Evolutionary conservation across 2,113 vertebrate species (phyloP).

Genomic region (Trichomycterus rosablanca): DNA sequence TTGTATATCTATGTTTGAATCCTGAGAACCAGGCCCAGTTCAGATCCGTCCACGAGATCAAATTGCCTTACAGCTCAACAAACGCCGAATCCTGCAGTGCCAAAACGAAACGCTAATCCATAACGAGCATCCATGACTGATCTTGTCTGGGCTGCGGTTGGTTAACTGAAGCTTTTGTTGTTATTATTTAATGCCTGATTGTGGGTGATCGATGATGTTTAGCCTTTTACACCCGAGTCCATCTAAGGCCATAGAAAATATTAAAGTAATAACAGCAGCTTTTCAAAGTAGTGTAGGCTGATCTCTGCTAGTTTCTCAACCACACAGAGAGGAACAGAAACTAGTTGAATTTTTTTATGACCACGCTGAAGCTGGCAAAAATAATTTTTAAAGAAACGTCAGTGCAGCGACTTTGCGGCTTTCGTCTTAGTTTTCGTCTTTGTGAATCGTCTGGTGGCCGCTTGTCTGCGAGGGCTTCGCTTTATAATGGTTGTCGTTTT

Average conservation of each 20-base stretch:
- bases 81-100: background rate
- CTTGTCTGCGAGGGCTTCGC: conserved; percentile 11
- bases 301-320: no score
- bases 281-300: no score
- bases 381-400: no score
- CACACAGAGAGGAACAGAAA: no score
- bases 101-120: background rate
- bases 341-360: no score
- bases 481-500: background rate
- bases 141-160: background rate
- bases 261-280: conserved; percentile 25
- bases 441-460: conserved; percentile 13
- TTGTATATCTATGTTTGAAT: no score
- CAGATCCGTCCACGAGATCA: no score
- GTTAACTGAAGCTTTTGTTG: background rate
- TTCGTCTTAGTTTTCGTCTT: conserved; percentile 24
- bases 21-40: no score
- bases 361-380: no score
- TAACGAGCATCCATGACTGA: background rate
- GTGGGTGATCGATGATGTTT: conserved; percentile 2
- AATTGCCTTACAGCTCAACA: background rate
- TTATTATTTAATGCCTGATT: background rate
- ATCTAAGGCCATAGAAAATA: conserved; percentile 8
- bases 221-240: background rate
- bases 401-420: conserved; percentile 8